Conservation (phyloP, 2,797 vertebrate species). For the Sebastes diaconus region DNA sequence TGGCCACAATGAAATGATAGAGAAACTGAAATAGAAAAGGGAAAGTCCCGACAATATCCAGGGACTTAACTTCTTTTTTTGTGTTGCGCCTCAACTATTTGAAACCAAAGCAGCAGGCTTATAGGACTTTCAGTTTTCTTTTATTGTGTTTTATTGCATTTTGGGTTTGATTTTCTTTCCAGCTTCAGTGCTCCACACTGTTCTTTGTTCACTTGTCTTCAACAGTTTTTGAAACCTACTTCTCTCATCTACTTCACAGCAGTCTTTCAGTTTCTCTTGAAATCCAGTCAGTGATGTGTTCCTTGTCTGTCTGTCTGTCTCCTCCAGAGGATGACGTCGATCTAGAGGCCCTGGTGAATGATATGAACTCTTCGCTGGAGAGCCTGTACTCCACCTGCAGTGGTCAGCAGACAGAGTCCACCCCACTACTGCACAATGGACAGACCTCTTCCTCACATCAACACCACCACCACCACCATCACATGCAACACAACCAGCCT, state of each 20-base stretch:
- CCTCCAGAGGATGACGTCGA: slow-evolving; percentile 92
- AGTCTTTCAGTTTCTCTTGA: neutral
- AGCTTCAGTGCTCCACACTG: neutral
- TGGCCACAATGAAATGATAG: slow-evolving; percentile 45
- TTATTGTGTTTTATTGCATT: slow-evolving; percentile 16
- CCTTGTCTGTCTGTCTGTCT: neutral
- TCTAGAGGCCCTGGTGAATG: slow-evolving; percentile 91
- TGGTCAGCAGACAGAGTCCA: slow-evolving; percentile 84
- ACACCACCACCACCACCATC: slow-evolving; percentile 55
- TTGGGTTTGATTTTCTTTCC: neutral
- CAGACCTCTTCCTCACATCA: slow-evolving; percentile 75
- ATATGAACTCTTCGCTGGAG: slow-evolving; percentile 93
- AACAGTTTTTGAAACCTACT: neutral
- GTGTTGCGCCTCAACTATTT: slow-evolving; percentile 26
- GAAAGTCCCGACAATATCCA: slow-evolving; percentile 50
- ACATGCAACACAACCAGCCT: slow-evolving; percentile 54
- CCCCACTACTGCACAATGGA: slow-evolving; percentile 89
- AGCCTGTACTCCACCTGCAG: slow-evolving; percentile 86
- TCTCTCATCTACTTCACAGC: neutral
- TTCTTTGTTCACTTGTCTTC: neutral
- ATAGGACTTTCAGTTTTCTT: slow-evolving; percentile 7
- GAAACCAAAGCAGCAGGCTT: slow-evolving; percentile 10
- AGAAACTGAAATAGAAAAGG: slow-evolving; percentile 53
- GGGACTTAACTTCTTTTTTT: slow-evolving; percentile 36
- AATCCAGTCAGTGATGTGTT: neutral